Percentiles rank a stretch among this genome's conserved stretches.
phyloP scores from a whole-genome alignment of 2,888 invertebrate genomes.

The Yponomeuta evonymella region DNA sequence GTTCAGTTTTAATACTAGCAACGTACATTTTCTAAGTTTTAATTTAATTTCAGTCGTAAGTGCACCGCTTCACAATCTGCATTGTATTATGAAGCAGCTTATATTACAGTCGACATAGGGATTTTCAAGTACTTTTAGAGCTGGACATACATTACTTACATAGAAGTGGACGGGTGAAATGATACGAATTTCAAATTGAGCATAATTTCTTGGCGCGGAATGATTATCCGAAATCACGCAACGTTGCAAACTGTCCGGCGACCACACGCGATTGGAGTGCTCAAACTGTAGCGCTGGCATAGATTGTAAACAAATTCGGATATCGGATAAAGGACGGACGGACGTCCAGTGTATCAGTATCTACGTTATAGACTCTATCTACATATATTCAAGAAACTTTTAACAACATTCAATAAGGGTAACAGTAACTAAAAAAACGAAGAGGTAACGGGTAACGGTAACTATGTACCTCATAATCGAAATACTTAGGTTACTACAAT shows the following conservation, averaged over 20 bases:
- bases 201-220: slow-evolving; percentile 6
- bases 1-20: too few species aligned
- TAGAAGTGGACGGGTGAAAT: neutral
- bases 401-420: too few species aligned
- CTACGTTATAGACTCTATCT: too few species aligned
- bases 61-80: too few species aligned
- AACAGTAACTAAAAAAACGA: too few species aligned
- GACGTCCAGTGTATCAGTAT: too few species aligned
- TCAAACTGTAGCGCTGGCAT: neutral
- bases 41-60: too few species aligned
- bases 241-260: neutral
- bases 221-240: slow-evolving; percentile 12
- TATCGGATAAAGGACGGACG: neutral
- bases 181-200: slow-evolving; percentile 1
- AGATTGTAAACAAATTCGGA: neutral
- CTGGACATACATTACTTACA: neutral
- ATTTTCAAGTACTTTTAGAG: neutral
- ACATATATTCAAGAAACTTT: too few species aligned
- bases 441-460: too few species aligned
- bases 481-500: too few species aligned
- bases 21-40: too few species aligned
- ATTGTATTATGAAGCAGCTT: neutral
- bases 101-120: neutral
- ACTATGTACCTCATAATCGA: too few species aligned
- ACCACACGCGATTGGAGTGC: neutral